Evolutionary conservation across 23 tunicate species (phyloP).

Genomic region (Styela plicata): DNA sequence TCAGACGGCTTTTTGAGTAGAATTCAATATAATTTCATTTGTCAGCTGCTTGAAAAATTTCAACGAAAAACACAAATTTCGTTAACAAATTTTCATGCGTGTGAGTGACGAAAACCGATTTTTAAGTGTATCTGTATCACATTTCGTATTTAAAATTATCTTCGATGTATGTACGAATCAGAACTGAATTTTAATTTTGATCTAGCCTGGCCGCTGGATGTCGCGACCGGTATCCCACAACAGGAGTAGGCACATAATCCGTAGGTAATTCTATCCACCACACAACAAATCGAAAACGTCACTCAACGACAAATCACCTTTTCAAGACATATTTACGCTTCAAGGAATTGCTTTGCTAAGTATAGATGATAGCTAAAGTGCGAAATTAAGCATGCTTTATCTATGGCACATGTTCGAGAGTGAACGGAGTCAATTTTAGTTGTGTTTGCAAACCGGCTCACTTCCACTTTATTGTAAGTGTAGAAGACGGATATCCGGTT

Average conservation of each 20-base stretch:
- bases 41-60: too few relatives aligned
- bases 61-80: too few relatives aligned
- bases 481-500: slow-evolving; percentile 39
- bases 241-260: not conserved
- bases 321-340: not conserved
- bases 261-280: not conserved
- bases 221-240: not conserved
- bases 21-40: too few relatives aligned
- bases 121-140: not conserved
- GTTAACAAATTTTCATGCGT: too few relatives aligned
- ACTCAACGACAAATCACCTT: not conserved
- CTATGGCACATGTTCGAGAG: too few relatives aligned
- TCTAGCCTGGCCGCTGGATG: too few relatives aligned
- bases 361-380: too few relatives aligned
- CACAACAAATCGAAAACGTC: not conserved
- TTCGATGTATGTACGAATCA: not conserved
- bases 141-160: not conserved
- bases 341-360: not conserved
- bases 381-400: too few relatives aligned
- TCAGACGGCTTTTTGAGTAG: too few relatives aligned
- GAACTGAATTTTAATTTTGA: too few relatives aligned
- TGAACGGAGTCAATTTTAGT: too few relatives aligned
- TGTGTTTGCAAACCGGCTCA: slow-evolving; percentile 20
- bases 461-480: slow-evolving; percentile 10
- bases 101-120: too few relatives aligned